A percentile compares a stretch with the other conserved stretches of the same genome.
Conservation (phyloP, 1,140 invertebrate genomes). For the Dinoponera quadriceps region DNA sequence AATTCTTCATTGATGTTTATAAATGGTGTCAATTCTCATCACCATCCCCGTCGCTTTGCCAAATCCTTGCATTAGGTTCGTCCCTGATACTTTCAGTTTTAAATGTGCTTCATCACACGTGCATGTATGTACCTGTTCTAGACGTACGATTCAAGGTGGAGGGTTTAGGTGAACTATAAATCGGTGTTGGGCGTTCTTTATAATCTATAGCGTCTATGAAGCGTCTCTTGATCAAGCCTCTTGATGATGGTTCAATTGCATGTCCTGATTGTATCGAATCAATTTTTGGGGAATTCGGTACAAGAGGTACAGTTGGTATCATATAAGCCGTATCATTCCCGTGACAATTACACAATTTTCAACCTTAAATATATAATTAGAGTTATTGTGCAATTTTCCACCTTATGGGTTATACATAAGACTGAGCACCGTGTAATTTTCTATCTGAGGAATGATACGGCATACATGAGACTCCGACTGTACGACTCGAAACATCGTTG, state of each 20-base stretch:
- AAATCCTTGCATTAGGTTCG: not conserved
- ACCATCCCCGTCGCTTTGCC: conserved; percentile 23
- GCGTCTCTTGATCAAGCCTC: not conserved
- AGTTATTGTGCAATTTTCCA: no score
- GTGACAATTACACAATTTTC: no score
- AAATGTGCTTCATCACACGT: not conserved
- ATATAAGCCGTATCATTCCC: no score
- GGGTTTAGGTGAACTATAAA: not conserved
- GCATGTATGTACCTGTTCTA: conserved; percentile 14
- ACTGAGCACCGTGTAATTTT: no score
- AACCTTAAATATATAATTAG: no score
- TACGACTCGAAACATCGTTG: not conserved
- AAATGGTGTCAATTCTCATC: conserved; percentile 42
- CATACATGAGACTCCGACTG: no score
- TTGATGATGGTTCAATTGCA: not conserved
- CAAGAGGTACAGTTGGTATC: no score
- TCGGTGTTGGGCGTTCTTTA: not conserved
- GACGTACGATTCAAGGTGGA: not conserved
- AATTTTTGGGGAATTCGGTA: not conserved
- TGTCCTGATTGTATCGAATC: not conserved
- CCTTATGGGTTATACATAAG: no score
- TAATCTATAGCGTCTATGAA: not conserved
- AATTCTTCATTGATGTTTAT: conserved; percentile 66
- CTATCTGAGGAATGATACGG: no score
- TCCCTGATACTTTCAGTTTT: not conserved